Evolutionary conservation across 2,113 vertebrate genomes (phyloP), one percentile per base, ranked within the genome.

Genomic region (Gymnorhina tibicen): DNA sequence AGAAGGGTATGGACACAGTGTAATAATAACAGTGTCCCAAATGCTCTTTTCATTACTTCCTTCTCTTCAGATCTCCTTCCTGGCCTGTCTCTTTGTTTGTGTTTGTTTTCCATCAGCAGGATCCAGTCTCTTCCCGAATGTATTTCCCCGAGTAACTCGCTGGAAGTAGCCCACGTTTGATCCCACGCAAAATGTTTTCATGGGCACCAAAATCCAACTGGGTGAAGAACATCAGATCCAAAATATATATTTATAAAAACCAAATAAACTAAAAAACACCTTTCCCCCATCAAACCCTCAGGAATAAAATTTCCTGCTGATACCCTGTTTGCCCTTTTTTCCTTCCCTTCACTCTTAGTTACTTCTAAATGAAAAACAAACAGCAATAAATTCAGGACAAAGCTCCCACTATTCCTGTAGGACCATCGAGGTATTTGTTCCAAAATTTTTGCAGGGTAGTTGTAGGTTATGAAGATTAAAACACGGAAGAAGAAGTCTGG

Each of bases 31-130:
- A 85, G 90, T 59, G 70, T 55, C 85, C 73, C 47, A 83, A 93
- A 74, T 60, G 78, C 37, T 93, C 64, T 52, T 93, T 92, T 96
- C 72, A 67, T 93, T 88, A 55, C 78, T 91, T 70, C 56, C 46
- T 95, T 93, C 75, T 84, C 82, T 55, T 93, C 88, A 91, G 21
- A 84, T 70, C 83, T 47, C 82, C 47, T 92, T 77, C 46, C 63
- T 86, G 73, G 52, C 52, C 85, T 87, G 69, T 84, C 88, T 91
- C 67, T 78, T 50, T 81, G 35, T 87, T 91, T 83, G 63, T 55
- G 27, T 91, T 91, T 91, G 74, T 79, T 92, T 88, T 84, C 67
- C 72, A 86, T 52, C 90, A 77, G 92, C 81, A 86, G 92, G 85
- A 84, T 63, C 72, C 67, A 84, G 42, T 8, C 39, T 70, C 59